Conservation (phyloP, 1,140 invertebrate species). For the Mizuhopecten yessoensis region DNA sequence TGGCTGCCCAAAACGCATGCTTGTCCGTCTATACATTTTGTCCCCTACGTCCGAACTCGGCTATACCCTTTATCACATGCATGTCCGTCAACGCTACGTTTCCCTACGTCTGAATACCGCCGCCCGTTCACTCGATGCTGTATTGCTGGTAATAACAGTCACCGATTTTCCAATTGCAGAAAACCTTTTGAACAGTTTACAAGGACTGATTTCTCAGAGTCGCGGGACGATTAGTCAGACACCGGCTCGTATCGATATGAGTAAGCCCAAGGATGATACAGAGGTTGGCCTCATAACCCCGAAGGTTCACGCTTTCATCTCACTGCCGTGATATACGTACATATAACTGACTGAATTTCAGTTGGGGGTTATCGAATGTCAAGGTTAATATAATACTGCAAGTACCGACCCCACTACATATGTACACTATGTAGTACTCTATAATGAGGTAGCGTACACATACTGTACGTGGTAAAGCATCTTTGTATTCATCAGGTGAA, state of each 20-base stretch:
- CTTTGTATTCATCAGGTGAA: neutral
- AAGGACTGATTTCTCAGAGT: neutral
- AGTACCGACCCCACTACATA: neutral
- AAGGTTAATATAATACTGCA: neutral
- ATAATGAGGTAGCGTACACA: neutral
- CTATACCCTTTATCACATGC: no score
- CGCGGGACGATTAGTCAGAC: conserved; percentile 8
- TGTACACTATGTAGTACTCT: neutral
- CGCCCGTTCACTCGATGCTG: no score
- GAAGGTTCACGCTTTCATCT: neutral
- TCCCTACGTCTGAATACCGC: no score
- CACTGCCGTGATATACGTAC: neutral
- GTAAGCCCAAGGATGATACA: neutral
- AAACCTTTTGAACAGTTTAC: neutral
- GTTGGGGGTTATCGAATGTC: neutral
- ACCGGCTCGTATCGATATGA: neutral
- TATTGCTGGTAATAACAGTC: no score
- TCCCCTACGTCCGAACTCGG: no score
- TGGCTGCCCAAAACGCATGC: no score
- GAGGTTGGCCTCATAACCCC: conserved; percentile 4
- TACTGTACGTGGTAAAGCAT: neutral
- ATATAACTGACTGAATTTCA: neutral
- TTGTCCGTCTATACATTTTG: no score
- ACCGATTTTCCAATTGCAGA: neutral
- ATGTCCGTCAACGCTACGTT: no score